Evolutionary conservation across 2,888 invertebrate genomes (phyloP), one percentile per base, ranked within the genome.

Genomic region (Megastigmus dorsalis): DNA sequence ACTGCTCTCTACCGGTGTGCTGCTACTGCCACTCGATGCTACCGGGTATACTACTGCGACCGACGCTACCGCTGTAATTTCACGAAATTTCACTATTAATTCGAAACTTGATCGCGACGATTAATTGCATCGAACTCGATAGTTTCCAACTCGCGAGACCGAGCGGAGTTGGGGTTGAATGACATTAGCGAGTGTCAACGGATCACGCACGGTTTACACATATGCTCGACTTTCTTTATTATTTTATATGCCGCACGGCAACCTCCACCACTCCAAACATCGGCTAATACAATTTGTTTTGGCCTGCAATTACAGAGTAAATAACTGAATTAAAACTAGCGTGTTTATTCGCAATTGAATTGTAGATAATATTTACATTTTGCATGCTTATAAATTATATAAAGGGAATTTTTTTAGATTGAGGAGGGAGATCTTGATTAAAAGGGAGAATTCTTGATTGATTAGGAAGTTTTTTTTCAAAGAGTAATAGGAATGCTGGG

Each of bases 101-200:
- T 69, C 69, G 69, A 60, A 69, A 69, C 52, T 67, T 45, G 67
- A 67, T 67, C 55, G 33, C 55, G 23, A 55, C 67, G 67, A 67
- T 55, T 67, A 67, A 55, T 67, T 67, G 55, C 67, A 23, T 45
- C 67, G 45, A 43, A 55, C 45, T 67, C 55, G 67, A 67, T 43
- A 67, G 55, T 67, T 67, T 55, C 41, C 2, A 33, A 2, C 18
- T 15, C 7, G n/a, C 6, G n/a, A 36, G 20, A 6, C 9, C 13
- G 6, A 7, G 38, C 9, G 20, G 33, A 63, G n/a, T 63, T 50
- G 30, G 23, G 18, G 2, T n/a, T 6, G n/a, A 62, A 23, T 20
- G 33, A 48, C 48, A n/a, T 48, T 52, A 33, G 4, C 41, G 41
- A 48, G 38, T 63, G 36, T 50, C 52, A 38, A 65, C 65, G 65